Percentiles rank a stretch among this genome's conserved stretches.
These are phyloP conservation scores for Drosophila rubida DNA, from an alignment of 2,888 invertebrate genomes.

Conservation along the genomic window DNA sequence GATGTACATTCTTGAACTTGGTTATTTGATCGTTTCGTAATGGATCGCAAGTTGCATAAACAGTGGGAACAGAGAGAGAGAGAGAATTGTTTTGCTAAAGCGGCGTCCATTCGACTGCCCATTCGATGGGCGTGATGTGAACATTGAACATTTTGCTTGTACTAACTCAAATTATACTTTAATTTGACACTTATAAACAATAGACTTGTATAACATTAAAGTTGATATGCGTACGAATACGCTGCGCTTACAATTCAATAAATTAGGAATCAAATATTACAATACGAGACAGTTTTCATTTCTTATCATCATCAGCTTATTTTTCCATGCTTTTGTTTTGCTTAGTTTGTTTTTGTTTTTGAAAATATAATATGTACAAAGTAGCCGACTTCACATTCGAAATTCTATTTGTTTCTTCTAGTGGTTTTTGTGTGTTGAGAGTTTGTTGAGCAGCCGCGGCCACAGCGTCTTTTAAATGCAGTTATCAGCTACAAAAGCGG, in stretches of 20 bases:
- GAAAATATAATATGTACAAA: constrained; percentile 44
- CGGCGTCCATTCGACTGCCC: constrained; percentile 30
- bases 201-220: constrained; percentile 42
- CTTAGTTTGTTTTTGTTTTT: neutral
- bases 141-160: constrained; percentile 48
- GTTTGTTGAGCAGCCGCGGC: constrained; percentile 6
- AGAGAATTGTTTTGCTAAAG: neutral
- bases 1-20: constrained; percentile 38
- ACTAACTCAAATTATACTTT: constrained; percentile 63
- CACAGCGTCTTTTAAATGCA: constrained; percentile 73
- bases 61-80: neutral
- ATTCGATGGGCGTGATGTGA: constrained; percentile 35
- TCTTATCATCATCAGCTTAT: constrained; percentile 10
- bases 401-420: constrained; percentile 14
- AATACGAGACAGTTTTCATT: constrained; percentile 56
- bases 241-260: constrained; percentile 57
- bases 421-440: constrained; percentile 5
- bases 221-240: constrained; percentile 5
- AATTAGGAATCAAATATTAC: constrained; percentile 72
- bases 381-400: constrained; percentile 43
- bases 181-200: constrained; percentile 72
- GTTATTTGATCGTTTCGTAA: constrained; percentile 16
- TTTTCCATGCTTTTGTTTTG: constrained; percentile 12
- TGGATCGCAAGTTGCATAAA: constrained; percentile 6
- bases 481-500: constrained; percentile 33